These are phyloP conservation scores for Drosophila serrata DNA, from an alignment of 1,140 invertebrate species.

Conservation along the genomic window DNA sequence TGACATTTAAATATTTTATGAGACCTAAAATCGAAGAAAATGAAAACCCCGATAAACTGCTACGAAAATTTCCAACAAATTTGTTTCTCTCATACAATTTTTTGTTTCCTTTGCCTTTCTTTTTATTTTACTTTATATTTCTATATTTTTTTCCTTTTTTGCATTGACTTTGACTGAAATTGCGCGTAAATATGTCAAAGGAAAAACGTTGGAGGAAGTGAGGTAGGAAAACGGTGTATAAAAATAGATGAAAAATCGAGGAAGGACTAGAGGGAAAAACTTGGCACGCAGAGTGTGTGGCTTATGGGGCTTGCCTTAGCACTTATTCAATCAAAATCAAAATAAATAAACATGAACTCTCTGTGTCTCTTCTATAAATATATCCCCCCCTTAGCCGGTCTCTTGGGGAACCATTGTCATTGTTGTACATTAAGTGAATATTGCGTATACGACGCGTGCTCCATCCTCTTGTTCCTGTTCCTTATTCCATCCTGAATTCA, in stretches of 20 bases:
- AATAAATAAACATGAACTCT: constrained; percentile 63
- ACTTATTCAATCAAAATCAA: constrained; percentile 78
- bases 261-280: not conserved
- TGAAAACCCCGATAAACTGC: constrained; percentile 17
- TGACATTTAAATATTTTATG: constrained; percentile 75
- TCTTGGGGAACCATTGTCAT: constrained; percentile 35
- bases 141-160: constrained; percentile 1
- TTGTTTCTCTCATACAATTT: constrained; percentile 4
- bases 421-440: constrained; percentile 44
- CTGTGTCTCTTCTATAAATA: constrained; percentile 40
- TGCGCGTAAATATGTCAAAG: constrained; percentile 70
- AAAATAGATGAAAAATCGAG: constrained; percentile 11
- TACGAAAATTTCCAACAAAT: constrained; percentile 45
- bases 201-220: constrained; percentile 25
- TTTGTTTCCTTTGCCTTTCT: not conserved
- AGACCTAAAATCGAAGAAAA: constrained; percentile 40
- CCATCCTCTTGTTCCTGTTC: not conserved
- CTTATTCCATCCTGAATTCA: not conserved
- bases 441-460: constrained; percentile 41
- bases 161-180: constrained; percentile 42
- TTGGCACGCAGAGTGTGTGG: constrained; percentile 21
- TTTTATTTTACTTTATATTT: not conserved
- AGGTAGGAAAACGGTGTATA: not conserved
- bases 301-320: constrained; percentile 50
- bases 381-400: not conserved